Base-by-base conservation (phyloP, 2,888 invertebrate species). In the Agapostemon virescens region DNA sequence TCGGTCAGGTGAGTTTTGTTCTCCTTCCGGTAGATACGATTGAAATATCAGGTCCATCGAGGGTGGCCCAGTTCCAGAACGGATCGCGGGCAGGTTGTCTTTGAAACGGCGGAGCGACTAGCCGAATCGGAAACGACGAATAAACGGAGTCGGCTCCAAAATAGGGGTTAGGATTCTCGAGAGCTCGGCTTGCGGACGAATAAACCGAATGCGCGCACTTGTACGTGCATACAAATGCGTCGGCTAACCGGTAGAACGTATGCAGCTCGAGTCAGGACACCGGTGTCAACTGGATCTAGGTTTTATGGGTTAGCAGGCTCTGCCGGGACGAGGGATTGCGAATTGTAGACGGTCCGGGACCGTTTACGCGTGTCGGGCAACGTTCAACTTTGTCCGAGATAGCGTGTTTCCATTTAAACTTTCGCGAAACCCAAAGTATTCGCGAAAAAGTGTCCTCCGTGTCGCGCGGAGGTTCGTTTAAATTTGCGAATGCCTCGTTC, bases 221-320 rank as follows among this genome's bases (percentile, higher is more conserved):
- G 36, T 74, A 68, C 52, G n/a, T 74, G 77, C 74, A 81, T 81
- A 74, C 70, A 63, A 81, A 78, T 77, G 63, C 69, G n/a, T n/a
- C 26, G 55, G 15, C 63, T 20, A 64, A 30, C 77, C 68, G 40
- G 61, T 38, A 55, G 77, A 61, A 66, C 55, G 67, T 66, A 77
- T 61, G 66, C 61, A 58, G 55, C 58, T 17, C 38, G 72, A 72
- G 69, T 64, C 77, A 68, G 73, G 77, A 69, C 69, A 66, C 70
- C 61, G 67, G 52, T 82, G 74, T 76, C 71, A 74, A 74, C 61
- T 75, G 66, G 26, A 77, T 52, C 72, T 38, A 64, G 70, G 63
- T 80, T 83, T 85, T 78, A 83, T 76, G 69, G 74, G 61, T 76
- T 73, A 71, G 45, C 49, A 69, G 71, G 49, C 69, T 49, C 66